These are phyloP conservation scores for Dallia pectoralis DNA, from an alignment of 2,797 vertebrate genomes.

Conservation along the genomic window DNA sequence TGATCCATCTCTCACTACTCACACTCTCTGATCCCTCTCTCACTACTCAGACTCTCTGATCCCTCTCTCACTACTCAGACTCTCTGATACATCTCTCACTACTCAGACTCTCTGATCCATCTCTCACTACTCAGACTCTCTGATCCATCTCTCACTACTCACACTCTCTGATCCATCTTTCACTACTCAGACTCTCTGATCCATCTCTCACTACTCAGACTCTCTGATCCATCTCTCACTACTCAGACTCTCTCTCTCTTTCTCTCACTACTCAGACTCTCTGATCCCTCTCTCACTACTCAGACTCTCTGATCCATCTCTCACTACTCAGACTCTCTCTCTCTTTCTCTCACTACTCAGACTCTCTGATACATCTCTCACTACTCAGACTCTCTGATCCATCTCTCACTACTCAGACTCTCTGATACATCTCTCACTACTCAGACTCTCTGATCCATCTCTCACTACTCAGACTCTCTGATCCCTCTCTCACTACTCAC, in stretches of 20 bases:
- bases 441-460: constrained; percentile 25
- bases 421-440: neutral
- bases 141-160: no score
- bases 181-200: constrained; percentile 20
- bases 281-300: neutral
- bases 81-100: no score
- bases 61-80: neutral
- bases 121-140: neutral
- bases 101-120: neutral
- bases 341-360: no score
- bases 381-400: no score
- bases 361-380: neutral
- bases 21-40: no score
- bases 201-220: no score
- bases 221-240: neutral
- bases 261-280: neutral
- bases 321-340: no score
- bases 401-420: no score
- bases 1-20: neutral
- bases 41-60: neutral
- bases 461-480: neutral
- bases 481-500: neutral
- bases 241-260: no score
- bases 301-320: no score
- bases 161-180: no score